A percentile compares a stretch with the other conserved stretches of the same genome.
Evolutionary conservation across 1,140 invertebrate genomes (phyloP).

Genomic region (Drosophila tristis): DNA sequence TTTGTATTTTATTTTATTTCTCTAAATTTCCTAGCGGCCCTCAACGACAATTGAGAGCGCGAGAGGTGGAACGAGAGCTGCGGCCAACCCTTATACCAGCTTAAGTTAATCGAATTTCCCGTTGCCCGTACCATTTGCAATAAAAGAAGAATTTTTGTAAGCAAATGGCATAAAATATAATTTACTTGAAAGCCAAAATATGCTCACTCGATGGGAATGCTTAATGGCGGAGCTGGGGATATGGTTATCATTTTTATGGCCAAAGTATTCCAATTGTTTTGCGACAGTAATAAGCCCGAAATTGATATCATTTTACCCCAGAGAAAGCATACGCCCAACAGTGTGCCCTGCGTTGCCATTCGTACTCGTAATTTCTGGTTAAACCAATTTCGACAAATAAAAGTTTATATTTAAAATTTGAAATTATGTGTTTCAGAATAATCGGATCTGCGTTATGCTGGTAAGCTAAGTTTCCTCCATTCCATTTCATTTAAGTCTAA

Average conservation of each 20-base stretch:
- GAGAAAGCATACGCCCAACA: slow-evolving; percentile 11
- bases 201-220: slow-evolving; percentile 29
- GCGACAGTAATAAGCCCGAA: slow-evolving; percentile 26
- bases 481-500: background rate
- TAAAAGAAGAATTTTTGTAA: slow-evolving; percentile 42
- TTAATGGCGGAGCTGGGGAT: background rate
- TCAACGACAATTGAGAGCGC: slow-evolving; percentile 66
- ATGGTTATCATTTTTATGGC: slow-evolving; percentile 50
- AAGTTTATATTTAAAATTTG: background rate
- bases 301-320: slow-evolving; percentile 41
- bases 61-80: too few relatives aligned
- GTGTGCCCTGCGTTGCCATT: slow-evolving; percentile 19
- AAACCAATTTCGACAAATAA: background rate
- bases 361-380: slow-evolving; percentile 11
- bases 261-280: slow-evolving; percentile 44
- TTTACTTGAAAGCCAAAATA: slow-evolving; percentile 64
- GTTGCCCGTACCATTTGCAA: slow-evolving; percentile 41
- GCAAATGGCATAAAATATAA: slow-evolving; percentile 70
- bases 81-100: slow-evolving; percentile 36
- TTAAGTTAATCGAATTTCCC: slow-evolving; percentile 71
- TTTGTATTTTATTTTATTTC: slow-evolving; percentile 57
- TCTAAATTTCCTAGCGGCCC: slow-evolving; percentile 55
- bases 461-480: slow-evolving; percentile 10
- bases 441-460: slow-evolving; percentile 23
- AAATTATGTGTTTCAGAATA: slow-evolving; percentile 6